Percentiles rank a stretch among this genome's conserved stretches.
Evolutionary conservation across 1,140 invertebrate species (phyloP).

Genomic region (Drosophila sulfurigaster): DNA sequence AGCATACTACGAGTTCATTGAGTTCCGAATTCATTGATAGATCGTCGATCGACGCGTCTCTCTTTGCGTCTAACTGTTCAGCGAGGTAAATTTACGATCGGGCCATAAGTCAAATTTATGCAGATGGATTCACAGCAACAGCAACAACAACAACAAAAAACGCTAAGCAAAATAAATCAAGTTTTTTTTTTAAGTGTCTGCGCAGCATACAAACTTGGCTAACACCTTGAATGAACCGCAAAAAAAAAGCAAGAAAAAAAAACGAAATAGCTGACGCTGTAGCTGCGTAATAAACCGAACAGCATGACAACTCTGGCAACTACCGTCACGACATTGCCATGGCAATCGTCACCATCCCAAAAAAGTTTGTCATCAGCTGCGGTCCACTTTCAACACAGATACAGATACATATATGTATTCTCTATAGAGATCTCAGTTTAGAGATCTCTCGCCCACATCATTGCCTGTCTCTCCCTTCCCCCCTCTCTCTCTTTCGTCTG

Average conservation of each 20-base stretch:
- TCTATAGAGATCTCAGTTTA: conserved; percentile 32
- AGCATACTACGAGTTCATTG: conserved; percentile 62
- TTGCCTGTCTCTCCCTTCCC: background rate
- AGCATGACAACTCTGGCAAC: conserved; percentile 35
- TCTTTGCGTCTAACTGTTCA: conserved; percentile 43
- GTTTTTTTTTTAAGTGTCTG: conserved; percentile 36
- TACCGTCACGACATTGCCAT: conserved; percentile 24
- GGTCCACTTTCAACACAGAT: conserved; percentile 71
- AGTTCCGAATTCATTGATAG: conserved; percentile 77
- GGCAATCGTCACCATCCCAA: conserved; percentile 35
- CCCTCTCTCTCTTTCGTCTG: conserved; percentile 20
- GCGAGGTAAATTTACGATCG: conserved; percentile 49
- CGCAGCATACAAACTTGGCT: conserved; percentile 20
- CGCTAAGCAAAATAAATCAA: conserved; percentile 47
- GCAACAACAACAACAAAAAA: background rate
- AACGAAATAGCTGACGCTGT: background rate
- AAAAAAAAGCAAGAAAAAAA: background rate
- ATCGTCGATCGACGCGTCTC: conserved; percentile 39
- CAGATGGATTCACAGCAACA: conserved; percentile 43
- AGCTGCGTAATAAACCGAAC: conserved; percentile 10
- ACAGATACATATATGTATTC: background rate
- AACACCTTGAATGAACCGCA: conserved; percentile 40
- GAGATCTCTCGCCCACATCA: conserved; percentile 60
- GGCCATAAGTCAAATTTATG: conserved; percentile 54
- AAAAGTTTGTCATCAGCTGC: conserved; percentile 50